These are phyloP conservation scores for Lathamus discolor DNA, from an alignment of 2,113 vertebrate species.

Conservation along the genomic window DNA sequence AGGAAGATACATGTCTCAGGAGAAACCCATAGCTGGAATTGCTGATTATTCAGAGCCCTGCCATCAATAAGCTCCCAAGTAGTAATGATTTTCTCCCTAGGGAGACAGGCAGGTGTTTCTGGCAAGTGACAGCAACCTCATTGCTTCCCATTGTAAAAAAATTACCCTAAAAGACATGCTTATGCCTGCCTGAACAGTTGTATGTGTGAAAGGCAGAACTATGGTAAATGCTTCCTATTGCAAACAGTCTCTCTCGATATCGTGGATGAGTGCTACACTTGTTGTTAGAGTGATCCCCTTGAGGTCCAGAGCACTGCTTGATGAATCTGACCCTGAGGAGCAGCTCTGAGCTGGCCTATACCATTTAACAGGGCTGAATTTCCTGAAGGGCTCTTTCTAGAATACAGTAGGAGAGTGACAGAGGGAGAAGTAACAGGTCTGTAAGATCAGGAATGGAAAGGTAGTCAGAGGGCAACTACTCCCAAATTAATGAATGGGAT, in stretches of 20 bases:
- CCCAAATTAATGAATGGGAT: not conserved
- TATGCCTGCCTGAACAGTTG: not conserved
- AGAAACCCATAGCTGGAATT: not conserved
- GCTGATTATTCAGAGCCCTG: not conserved
- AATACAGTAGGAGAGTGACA: not conserved
- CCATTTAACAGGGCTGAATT: not conserved
- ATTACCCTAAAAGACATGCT: not conserved
- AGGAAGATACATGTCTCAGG: not conserved
- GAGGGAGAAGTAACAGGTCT: not conserved
- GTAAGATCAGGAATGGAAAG: not conserved
- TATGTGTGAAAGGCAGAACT: not conserved
- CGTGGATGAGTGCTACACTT: accelerated
- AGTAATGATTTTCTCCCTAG: not conserved
- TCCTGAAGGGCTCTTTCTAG: not conserved
- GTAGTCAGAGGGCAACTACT: not conserved
- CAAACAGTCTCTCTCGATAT: not conserved
- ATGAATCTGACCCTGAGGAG: not conserved
- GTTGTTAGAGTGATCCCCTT: not conserved
- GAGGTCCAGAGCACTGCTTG: not conserved
- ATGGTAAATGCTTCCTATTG: not conserved
- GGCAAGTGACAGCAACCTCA: not conserved
- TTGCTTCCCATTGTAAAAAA: not conserved
- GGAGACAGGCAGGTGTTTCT: not conserved
- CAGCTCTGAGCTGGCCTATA: not conserved
- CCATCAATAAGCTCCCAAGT: not conserved